Evolutionary conservation across 2,797 vertebrate species (phyloP), one percentile per base, ranked within the genome.

Genomic region (Malacoctenus gilli): DNA sequence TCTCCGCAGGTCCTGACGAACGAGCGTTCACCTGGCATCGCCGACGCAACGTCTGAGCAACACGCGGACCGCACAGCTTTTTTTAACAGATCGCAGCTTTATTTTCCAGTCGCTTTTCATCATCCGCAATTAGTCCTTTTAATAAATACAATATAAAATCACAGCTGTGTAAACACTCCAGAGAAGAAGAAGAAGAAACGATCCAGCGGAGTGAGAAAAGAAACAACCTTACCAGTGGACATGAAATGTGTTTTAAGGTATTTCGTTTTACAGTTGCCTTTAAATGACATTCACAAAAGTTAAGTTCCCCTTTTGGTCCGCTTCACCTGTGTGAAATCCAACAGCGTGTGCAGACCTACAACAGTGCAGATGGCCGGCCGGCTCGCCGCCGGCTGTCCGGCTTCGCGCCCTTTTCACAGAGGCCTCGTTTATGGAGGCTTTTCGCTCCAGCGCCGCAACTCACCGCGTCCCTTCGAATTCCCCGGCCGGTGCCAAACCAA

Each of bases 121-220:
- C 37, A 60, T 66, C 25, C 31, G 1, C 3, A 32, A 25, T 52
- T 48, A 28, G 72, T 20, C 64, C 22, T 42, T 52, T 70, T 50
- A 77, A 87, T 84, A 85, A 83, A 87, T 84, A 83, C 40, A 62
- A 37, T 68, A 61, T 55, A 82, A 86, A 88, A 82, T 61, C 36
- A 79, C 65, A 85, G 64, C 51, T 63, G 61, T 65, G 44, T 52
- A 78, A 85, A 85, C 73, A 68, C 49, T 43, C 25, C 8, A 68
- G 76, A 73, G 52, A 54, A 68, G 39, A 68, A 56, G 58, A 34
- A 46, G 35, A 52, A 68, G 82, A 11, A 32, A 50, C 7, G 70
- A n/a, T n/a, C n/a, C 59, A 80, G 55, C 57, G 66, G 51, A 21
- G 41, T 23, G 25, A 28, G 9, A 28, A 28, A 28, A 28, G 9